Conservation (phyloP, 2,797 vertebrate species). For the Lepus townsendii region DNA sequence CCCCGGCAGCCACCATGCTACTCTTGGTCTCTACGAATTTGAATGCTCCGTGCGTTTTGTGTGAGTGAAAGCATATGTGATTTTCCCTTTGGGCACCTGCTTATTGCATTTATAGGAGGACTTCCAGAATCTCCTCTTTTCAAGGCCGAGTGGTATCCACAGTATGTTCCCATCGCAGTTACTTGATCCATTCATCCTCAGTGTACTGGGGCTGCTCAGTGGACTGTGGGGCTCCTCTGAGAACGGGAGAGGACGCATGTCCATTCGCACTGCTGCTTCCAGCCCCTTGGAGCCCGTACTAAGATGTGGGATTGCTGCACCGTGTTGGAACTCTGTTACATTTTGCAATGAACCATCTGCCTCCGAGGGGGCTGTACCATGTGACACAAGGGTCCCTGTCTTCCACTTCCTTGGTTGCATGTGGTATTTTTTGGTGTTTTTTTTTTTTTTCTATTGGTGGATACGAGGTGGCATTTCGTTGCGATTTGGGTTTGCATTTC, state of each 20-base stretch:
- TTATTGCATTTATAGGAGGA: background rate
- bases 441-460: background rate
- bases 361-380: too few relatives aligned
- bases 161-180: fast-evolving
- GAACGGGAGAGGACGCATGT: fast-evolving
- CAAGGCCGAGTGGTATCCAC: background rate
- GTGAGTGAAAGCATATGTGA: background rate
- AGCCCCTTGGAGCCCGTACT: background rate
- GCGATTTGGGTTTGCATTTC: background rate
- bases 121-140: background rate
- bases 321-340: background rate
- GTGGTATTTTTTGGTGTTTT: too few relatives aligned
- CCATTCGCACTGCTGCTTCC: background rate
- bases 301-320: background rate
- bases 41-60: background rate
- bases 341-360: too few relatives aligned
- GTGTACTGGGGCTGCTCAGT: too few relatives aligned
- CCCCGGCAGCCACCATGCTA: background rate
- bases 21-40: background rate
- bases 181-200: background rate
- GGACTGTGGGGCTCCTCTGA: background rate
- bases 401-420: too few relatives aligned
- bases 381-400: too few relatives aligned
- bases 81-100: background rate
- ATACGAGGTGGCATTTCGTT: background rate